Base-by-base conservation (phyloP, 2,797 vertebrate species). In the Onychomys torridus region DNA sequence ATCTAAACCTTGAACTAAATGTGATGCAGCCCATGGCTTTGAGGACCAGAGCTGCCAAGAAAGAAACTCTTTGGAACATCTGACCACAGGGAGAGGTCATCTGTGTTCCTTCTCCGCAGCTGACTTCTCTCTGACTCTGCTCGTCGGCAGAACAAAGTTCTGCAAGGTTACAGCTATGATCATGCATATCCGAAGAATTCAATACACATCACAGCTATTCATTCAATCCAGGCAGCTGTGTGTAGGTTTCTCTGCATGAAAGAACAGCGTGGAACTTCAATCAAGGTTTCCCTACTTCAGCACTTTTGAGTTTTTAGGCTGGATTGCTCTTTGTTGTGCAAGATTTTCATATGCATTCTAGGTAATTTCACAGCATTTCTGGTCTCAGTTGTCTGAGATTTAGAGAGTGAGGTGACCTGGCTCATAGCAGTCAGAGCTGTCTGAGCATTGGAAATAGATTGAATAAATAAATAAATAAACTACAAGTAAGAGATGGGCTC, bases 11-110 rank as follows among this genome's bases (percentile, higher is more conserved):
- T 88, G 90, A 5, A 93, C 71, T 63, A 63, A n/a, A 7, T 81
- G 8, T 86, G 57, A 73, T 8, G 32, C 27, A 10, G 25, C 49
- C 71, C 69, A 0, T 71, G 71, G 40, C 61, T 92, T 88, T 84
- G 5, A 61, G 91, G 89, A 40, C 57, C 19, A 88, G 94, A 90
- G 27, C 83, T 82, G 19, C 85, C 34, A 34, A 77, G 29, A 93
- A 88, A 82, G 40, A 93, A 76, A 71, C 27, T 85, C 16, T 95
- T 90, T 40, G 90, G 92, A 87, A 69, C 34, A 63, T 79, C 21
- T 77, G 46, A 94, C 63, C 82, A 19, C 82, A 90, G 61, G 77
- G 63, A 67, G 46, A 77, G 25, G 89, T 90, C 61, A 67, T 55
- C 46, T 85, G 67, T 88, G 14, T 94, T 57, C 84, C 89, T 93